Conservation (phyloP, 1,140 invertebrate genomes). For the Drosophila ogumai region DNA sequence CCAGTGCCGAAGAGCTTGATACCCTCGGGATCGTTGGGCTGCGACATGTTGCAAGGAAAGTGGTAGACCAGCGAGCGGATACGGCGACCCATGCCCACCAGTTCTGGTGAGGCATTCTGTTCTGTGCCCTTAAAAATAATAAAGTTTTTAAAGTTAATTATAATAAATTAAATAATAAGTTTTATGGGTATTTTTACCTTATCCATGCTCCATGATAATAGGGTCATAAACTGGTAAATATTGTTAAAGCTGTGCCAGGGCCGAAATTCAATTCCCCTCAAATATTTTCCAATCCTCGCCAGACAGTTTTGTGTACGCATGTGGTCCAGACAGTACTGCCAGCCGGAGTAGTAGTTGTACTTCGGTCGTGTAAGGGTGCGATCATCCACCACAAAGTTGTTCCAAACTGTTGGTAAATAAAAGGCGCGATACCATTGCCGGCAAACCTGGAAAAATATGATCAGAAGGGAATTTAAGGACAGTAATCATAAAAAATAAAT, state of each 20-base stretch:
- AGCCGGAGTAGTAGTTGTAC: conserved; percentile 94
- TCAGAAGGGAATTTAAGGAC: neutral
- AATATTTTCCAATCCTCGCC: conserved; percentile 88
- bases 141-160: neutral
- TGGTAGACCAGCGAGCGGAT: conserved; percentile 90
- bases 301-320: conserved; percentile 90
- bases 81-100: conserved; percentile 86
- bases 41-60: conserved; percentile 92
- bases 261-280: conserved; percentile 89
- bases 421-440: conserved; percentile 90
- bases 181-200: conserved; percentile 36
- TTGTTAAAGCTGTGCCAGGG: conserved; percentile 93
- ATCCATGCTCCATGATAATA: conserved; percentile 91
- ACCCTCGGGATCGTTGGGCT: conserved; percentile 87
- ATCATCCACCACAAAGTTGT: conserved; percentile 90
- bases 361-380: conserved; percentile 90
- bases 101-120: conserved; percentile 67
- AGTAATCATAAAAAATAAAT: neutral
- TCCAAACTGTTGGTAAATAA: conserved; percentile 91
- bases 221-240: conserved; percentile 93
- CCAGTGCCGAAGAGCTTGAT: conserved; percentile 91
- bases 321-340: conserved; percentile 92
- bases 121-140: conserved; percentile 49
- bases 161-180: neutral
- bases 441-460: conserved; percentile 64